Evolutionary conservation across 2,888 invertebrate genomes (phyloP).

Genomic region (Dusona sp.): DNA sequence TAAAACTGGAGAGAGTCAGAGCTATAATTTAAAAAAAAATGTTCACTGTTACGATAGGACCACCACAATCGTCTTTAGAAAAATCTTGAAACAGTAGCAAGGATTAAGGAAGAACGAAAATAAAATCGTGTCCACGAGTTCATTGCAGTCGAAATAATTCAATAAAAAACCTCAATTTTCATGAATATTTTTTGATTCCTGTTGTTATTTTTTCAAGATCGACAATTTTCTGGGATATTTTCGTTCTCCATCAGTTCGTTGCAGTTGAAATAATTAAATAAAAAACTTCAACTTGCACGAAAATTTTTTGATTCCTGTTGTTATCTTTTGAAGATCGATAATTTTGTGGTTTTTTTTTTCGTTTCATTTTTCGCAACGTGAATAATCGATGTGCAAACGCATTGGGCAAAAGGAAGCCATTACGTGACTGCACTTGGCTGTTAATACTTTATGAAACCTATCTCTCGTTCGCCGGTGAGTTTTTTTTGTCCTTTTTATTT

Average conservation of each 20-base stretch:
- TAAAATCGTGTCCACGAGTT: too few relatives aligned
- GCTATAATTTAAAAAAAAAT: not conserved
- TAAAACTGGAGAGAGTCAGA: not conserved
- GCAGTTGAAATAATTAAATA: not conserved
- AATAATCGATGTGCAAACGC: conserved; percentile 40
- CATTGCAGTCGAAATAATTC: too few relatives aligned
- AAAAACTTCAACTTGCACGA: not conserved
- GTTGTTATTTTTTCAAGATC: not conserved
- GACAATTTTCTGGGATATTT: not conserved
- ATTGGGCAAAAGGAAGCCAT: conserved; percentile 18
- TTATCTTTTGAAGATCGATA: not conserved
- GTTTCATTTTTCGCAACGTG: conserved; percentile 17
- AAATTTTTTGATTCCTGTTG: not conserved
- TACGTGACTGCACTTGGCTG: conserved; percentile 44
- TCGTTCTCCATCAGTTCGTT: too few relatives aligned
- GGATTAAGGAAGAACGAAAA: too few relatives aligned
- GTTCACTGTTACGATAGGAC: not conserved
- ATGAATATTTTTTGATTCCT: not conserved
- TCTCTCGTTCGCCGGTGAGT: conserved; percentile 30
- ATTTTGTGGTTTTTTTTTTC: not conserved
- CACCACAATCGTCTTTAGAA: not conserved
- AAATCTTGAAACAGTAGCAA: too few relatives aligned
- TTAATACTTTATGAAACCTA: conserved; percentile 50
- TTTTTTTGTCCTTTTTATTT: conserved; percentile 10
- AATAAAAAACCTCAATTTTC: not conserved